Base-by-base conservation (phyloP, 1,140 invertebrate genomes). In the Ostrea edulis region DNA sequence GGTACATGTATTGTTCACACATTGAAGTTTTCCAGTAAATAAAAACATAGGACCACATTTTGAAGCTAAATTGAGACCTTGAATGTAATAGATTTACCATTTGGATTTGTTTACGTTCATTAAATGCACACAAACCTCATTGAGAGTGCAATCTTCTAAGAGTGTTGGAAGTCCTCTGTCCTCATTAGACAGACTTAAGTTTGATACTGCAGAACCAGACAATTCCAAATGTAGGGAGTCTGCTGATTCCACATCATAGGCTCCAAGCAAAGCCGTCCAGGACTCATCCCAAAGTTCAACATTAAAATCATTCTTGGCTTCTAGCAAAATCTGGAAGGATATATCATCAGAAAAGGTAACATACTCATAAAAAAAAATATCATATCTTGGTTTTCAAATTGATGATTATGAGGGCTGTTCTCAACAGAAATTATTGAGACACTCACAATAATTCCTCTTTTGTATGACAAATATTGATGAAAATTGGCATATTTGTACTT, bases 271-370 rank as follows among this genome's bases (percentile, higher is more conserved):
- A 4, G 82, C 82, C 8, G 44, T 83, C 82, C 82, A 83, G 9
- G 52, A 9, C 8, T 77, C n/a, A 25, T 35, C 44, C 87, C 87
- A 88, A 44, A 55, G 53, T 22, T 88, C 65, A 65, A 85, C 62
- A 51, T 88, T 88, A n/a, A 68, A 88, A 7, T 12, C 68, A 35
- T 88, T 84, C 65, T 84, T 88, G 17, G 82, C 82, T 35, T 88
- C 87, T 12, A 88, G 62, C 65, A 84, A 88, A 53, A 88, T 29
- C 87, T 84, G 25, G 54, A 17, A 12, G 9, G 54, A 12, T 17
- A 8, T 55, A 12, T 55, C 9, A 55, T 55, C 54, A 55, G 9
- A 55, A 55, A 55, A 55, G 9, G 2, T 55, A 8, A 62, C 14
- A 58, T 20, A 62, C 55, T 62, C 17, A 62, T n/a, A 20, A 20